Evolutionary conservation across 2,113 vertebrate species (phyloP), one percentile per base, ranked within the genome.

Genomic region (Rhombomys opimus): DNA sequence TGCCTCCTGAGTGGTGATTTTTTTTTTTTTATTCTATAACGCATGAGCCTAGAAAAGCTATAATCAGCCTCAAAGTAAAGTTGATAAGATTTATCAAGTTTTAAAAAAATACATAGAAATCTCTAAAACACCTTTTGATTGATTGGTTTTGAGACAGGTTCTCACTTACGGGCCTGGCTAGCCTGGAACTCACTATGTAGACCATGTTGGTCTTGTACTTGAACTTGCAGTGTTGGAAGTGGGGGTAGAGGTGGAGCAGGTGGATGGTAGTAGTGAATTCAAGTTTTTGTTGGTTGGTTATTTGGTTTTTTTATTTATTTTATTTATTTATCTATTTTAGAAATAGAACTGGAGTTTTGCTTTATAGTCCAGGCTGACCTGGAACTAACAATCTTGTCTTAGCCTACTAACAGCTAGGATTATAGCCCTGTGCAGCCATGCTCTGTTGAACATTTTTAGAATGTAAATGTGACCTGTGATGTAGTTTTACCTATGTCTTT

Each of bases 71-170:
- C n/a, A 81, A 76, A 20, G 15, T 54, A 88, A 68, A 20, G 27
- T 92, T 95, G 61, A 32, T 46, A 91, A 91, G 59, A 96, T 52
- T 63, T 65, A 93, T 32, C 52, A 92, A 95, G 46, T 76, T 27
- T 89, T 73, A 93, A 38, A 93, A 78, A 91, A 78, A 68, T 63
- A 20, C 35, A 78, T 46, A 67, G 20, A 77, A n/a, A 72, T 35
- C 68, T 72, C 32, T n/a, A 72, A 72, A 7, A 72, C 35, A n/a
- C 35, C 15, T 27, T 68, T 65, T 65, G 32, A 32, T 70, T 70
- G 68, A 70, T 67, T 70, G 67, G n/a, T 72, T 72, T 72, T 72
- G 68, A 72, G 32, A 18, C 68, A 72, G 32, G 15, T 32, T n/a
- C 68, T 35, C 35, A n/a, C 35, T 18, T 72, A 18, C n/a, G 68